These are phyloP conservation scores for Nephrotoma flavescens DNA, from an alignment of 2,888 invertebrate species.

Conservation along the genomic window DNA sequence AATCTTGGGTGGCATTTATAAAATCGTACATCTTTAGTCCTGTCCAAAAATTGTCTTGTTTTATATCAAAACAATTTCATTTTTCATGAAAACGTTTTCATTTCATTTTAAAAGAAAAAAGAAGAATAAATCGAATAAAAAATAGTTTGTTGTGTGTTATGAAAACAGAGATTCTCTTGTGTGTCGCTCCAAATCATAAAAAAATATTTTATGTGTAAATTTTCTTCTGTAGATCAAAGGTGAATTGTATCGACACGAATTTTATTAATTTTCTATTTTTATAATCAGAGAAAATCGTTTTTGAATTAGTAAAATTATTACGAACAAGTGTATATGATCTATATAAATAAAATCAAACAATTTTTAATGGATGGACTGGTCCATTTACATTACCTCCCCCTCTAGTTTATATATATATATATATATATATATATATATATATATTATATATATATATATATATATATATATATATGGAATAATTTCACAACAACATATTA, in stretches of 20 bases:
- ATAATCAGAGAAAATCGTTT: not conserved
- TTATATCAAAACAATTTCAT: not conserved
- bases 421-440: too few species aligned
- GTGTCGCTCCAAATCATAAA: not conserved
- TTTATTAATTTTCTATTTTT: not conserved
- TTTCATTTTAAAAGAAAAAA: not conserved
- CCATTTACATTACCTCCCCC: not conserved
- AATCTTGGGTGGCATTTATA: not conserved
- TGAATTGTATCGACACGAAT: not conserved
- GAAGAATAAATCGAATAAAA: not conserved
- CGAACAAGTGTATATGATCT: not conserved
- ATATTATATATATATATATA: too few species aligned
- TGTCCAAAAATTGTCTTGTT: not conserved
- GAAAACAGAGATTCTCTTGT: not conserved
- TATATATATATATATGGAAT: too few species aligned
- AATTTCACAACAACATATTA: too few species aligned
- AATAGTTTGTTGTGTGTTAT: not conserved
- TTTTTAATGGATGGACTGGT: not conserved
- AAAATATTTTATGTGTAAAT: not conserved
- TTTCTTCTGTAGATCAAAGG: not conserved
- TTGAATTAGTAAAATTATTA: not conserved
- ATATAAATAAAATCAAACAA: not conserved
- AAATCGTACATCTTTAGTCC: not conserved
- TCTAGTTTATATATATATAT: too few species aligned
- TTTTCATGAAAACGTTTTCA: not conserved